Evolutionary conservation across 1,140 invertebrate genomes (phyloP), one percentile per base, ranked within the genome.

Genomic region (Psilanteris sp.): DNA sequence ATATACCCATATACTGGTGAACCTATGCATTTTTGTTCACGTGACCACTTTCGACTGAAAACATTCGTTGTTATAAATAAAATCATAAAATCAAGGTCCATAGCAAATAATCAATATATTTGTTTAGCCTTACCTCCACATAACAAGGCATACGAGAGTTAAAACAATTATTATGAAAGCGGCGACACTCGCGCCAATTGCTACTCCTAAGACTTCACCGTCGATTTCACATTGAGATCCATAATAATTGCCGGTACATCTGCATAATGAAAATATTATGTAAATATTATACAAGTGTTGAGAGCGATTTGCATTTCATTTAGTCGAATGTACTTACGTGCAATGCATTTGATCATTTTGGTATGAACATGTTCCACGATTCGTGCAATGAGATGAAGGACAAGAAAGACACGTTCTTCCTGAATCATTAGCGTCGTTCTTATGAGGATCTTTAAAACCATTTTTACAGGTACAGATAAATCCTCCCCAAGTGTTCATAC

Each of bases 401-500:
- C 96, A 97, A 0, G 93, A 90, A 18, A 93, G 90, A 81, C 96
- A 97, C 4, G 91, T 87, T 26, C 95, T 88, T 0, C 95, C 96
- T 5, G 92, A 90, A 32, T 91, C 88, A 31, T 90, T 90, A 0
- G 89, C 87, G 68, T 91, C 91, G 39, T 92, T 91, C 20, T 90
- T 89, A 85, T 91, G 92, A 7, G 91, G 91, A 88, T 96, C 95
- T 15, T 93, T 92, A 13, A 94, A 94, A 2, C 96, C 96, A 4
- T 91, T 85, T 3, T 91, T 92, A 81, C 97, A 99, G 2, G 89
- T 89, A 78, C 97, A 99, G 27, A 91, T 92, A 81, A 96, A 99
- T 4, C 93, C 93, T 7, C 97, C 97, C 90, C 96, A 96, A 0
- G 92, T 92, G 84, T 99, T 99, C 18, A 92, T 92, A 87, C 98